These are phyloP conservation scores for Panopea generosa DNA, from an alignment of 2,888 invertebrate species.

Conservation along the genomic window DNA sequence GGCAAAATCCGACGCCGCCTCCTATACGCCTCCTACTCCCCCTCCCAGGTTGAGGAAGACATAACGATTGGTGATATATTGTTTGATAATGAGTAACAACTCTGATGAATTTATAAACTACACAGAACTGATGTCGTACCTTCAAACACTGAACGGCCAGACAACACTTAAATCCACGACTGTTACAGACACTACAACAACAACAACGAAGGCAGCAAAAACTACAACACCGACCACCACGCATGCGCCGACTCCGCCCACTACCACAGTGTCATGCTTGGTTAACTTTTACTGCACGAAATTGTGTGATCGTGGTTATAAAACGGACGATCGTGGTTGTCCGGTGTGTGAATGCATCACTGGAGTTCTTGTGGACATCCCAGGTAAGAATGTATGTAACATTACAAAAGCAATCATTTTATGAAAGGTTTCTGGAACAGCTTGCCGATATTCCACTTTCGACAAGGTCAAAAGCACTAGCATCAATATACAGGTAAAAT, in stretches of 20 bases:
- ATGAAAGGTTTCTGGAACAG: too few relatives aligned
- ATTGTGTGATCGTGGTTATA: conserved; percentile 58
- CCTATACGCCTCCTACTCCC: too few relatives aligned
- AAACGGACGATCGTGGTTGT: conserved; percentile 51
- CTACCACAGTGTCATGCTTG: conserved; percentile 23
- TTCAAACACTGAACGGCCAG: conserved; percentile 23
- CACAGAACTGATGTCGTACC: conserved; percentile 37
- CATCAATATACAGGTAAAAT: too few relatives aligned
- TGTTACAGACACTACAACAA: conserved; percentile 1
- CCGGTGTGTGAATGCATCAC: conserved; percentile 62
- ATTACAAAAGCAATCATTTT: too few relatives aligned
- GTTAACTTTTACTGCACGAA: conserved; percentile 54
- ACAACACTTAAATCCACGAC: conserved; percentile 3
- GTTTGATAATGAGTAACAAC: too few relatives aligned
- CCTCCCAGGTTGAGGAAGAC: too few relatives aligned
- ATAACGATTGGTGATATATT: too few relatives aligned
- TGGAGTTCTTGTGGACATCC: conserved; percentile 15
- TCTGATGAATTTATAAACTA: too few relatives aligned
- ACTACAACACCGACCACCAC: not conserved
- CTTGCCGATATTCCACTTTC: too few relatives aligned
- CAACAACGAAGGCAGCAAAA: not conserved
- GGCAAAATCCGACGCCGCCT: too few relatives aligned
- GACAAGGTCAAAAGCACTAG: too few relatives aligned
- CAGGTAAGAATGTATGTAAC: conserved; percentile 45
- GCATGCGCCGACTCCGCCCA: not conserved